Base-by-base conservation (phyloP, 2,888 invertebrate species). In the Atherix ibis region DNA sequence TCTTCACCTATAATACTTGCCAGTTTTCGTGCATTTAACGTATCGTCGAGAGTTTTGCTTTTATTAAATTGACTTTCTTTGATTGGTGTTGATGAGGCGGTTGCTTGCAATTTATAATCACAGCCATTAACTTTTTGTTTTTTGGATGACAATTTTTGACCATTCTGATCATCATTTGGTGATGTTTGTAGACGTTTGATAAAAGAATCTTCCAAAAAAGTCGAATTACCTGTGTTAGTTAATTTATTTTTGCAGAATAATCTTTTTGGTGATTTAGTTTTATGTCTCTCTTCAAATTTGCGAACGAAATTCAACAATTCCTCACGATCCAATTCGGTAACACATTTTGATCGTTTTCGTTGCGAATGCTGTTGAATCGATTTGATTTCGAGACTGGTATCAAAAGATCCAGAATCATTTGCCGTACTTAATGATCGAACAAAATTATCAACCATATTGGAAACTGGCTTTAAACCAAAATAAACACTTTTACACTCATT, bases 381-480 rank as follows among this genome's bases (percentile, higher is more conserved):
- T 37, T 59, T 59, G 37, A 60, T 48, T 47, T 59, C 58, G 36
- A 60, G 51, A 42, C 61, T 61, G 42, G 56, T 52, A 41, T 60
- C 60, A 34, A 60, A 58, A 46, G 51, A 52, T 35, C 53, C 54
- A 4, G 59, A 61, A 41, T 60, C 59, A 39, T 60, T 60, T 5
- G 57, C 46, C 25, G 53, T 52, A 10, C 50, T 51, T 39, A 59
- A 46, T 5, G 55, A 53, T 39, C 55, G 53, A 24, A 54, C 56
- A 31, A 58, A 60, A 32, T 55, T 49, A 35, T 57, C 57, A 8
- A 58, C 58, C 56, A 56, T 58, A 9, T 40, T 42, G 16, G 30
- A 13, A 18, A 36, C 33, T 16, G 39, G 28, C 22, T 34, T 27
- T 12, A 27, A 22, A 27, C 18, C 17, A 18, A 34, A n/a, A n/a